Evolutionary conservation across 2,113 vertebrate species (phyloP).

Genomic region (Siniperca chuatsi): DNA sequence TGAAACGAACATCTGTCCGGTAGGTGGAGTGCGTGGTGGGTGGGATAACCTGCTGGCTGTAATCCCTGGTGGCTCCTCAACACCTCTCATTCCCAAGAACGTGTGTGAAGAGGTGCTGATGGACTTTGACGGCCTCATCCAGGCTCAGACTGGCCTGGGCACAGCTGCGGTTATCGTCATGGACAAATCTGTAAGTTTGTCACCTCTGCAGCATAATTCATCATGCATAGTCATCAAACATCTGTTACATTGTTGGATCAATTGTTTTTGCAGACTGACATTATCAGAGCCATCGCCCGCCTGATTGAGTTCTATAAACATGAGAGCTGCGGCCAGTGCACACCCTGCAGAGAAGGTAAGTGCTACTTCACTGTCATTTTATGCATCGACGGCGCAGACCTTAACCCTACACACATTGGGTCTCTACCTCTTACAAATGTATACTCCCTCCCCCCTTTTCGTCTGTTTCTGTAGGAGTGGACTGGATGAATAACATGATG

Average conservation of each 20-base stretch:
- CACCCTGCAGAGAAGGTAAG: slow-evolving; percentile 95
- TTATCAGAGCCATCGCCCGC: slow-evolving; percentile 93
- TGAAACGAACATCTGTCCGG: slow-evolving; percentile 40
- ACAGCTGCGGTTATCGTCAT: slow-evolving; percentile 95
- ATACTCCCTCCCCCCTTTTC: neutral
- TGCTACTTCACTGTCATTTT: neutral
- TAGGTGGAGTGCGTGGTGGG: slow-evolving; percentile 94
- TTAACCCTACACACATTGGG: too few species aligned
- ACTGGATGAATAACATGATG: slow-evolving; percentile 99
- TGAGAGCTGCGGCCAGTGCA: slow-evolving; percentile 98
- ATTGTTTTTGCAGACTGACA: slow-evolving; percentile 84
- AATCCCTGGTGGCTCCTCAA: slow-evolving; percentile 96
- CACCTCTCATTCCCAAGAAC: slow-evolving; percentile 91
- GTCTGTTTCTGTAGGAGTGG: slow-evolving; percentile 86
- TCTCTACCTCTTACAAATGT: neutral
- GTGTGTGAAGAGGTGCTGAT: slow-evolving; percentile 95
- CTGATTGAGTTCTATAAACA: slow-evolving; percentile 98
- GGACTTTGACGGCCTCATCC: slow-evolving; percentile 95
- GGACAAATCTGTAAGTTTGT: slow-evolving; percentile 91
- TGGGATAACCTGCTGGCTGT: slow-evolving; percentile 97
- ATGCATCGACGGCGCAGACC: fast-evolving
- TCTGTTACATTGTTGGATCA: neutral
- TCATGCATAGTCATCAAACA: neutral
- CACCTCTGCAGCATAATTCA: neutral
- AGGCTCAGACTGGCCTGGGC: slow-evolving; percentile 93